Evolutionary conservation across 2,797 vertebrate species (phyloP), one percentile per base, ranked within the genome.

Genomic region (Rhodeus uyekii): DNA sequence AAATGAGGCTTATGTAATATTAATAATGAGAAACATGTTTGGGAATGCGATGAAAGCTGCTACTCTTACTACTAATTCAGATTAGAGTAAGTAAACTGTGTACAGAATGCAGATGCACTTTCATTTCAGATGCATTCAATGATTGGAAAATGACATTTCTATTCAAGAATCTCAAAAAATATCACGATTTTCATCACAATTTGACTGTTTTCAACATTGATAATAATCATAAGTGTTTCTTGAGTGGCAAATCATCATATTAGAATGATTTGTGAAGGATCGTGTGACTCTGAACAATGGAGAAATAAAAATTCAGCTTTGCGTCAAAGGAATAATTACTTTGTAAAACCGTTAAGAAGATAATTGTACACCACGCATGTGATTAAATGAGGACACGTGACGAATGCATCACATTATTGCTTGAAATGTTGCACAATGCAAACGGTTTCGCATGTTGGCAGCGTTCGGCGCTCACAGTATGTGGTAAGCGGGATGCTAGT

Each of bases 11-110:
- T 65, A 38, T 36, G 24, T 55, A 22, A 79, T 68, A 69, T 69
- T 79, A 34, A 58, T 69, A 44, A 32, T 19, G 18, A 68, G 36
- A 58, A 44, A 78, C 34, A 19, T 38, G 44, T 53, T 78, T 50
- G 6, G 64, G 24, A 69, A 53, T 68, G 16, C 55, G 22, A 50
- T 3, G 7, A 78, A 38, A 32, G 5, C 34, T 39, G 46, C 46
- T 9, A 4, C 18, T 24, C 13, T 36, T 14, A 14, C 12, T 16
- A 38, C 55, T 53, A 8, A 2, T 53, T n/a, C 22, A 36, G 6
- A 16, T 22, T 53, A 16, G 27, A 50, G 29, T 5, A 32, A 22
- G 44, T 32, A 6, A 29, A 10, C 24, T 2, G 65, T 9, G 14
- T 50, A 50, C 2, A 50, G 18, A 22, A 50, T 3, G 3, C 1